Conservation (phyloP, 2,888 invertebrate genomes). For the Portevinia maculata region DNA sequence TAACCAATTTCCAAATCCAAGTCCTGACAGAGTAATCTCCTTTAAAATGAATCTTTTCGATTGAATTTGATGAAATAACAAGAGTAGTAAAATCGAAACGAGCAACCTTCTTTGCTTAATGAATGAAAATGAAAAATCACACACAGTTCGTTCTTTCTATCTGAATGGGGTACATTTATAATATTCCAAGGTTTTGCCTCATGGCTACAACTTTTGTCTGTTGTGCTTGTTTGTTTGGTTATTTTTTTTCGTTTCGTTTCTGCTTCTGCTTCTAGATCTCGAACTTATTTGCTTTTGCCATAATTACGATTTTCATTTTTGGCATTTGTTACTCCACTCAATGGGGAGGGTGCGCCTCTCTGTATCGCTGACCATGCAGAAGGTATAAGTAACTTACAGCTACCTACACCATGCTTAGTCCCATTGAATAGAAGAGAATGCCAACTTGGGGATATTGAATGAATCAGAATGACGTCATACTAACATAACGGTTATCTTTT, state of each 20-base stretch:
- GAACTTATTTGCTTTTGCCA: slow-evolving; percentile 46
- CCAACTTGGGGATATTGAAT: slow-evolving; percentile 41
- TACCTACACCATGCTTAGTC: slow-evolving; percentile 2
- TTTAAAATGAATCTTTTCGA: slow-evolving; percentile 40
- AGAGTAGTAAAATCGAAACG: slow-evolving; percentile 24
- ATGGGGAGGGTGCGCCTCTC: slow-evolving; percentile 16
- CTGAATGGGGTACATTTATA: slow-evolving; percentile 18
- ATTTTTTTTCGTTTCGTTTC: slow-evolving; percentile 6
- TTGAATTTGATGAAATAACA: slow-evolving; percentile 44
- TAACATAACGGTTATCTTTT: slow-evolving; percentile 43
- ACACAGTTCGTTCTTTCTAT: slow-evolving; percentile 6
- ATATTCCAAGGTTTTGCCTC: slow-evolving; percentile 44
- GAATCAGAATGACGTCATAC: slow-evolving; percentile 63
- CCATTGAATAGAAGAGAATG: background rate
- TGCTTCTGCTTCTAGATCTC: slow-evolving; percentile 22
- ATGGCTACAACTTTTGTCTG: slow-evolving; percentile 7
- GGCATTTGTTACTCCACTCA: slow-evolving; percentile 19
- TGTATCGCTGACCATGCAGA: slow-evolving; percentile 37
- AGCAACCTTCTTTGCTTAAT: slow-evolving; percentile 17
- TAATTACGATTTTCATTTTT: slow-evolving; percentile 47
- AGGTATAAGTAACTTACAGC: slow-evolving; percentile 34
- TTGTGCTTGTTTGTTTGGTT: slow-evolving; percentile 5
- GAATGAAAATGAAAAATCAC: slow-evolving; percentile 46
- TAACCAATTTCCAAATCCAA: background rate
- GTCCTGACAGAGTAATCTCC: slow-evolving; percentile 16